A percentile compares a stretch with the other conserved stretches of the same genome.
These are phyloP conservation scores for Epicauta chinensis DNA, from an alignment of 1,140 invertebrate species.

Conservation along the genomic window DNA sequence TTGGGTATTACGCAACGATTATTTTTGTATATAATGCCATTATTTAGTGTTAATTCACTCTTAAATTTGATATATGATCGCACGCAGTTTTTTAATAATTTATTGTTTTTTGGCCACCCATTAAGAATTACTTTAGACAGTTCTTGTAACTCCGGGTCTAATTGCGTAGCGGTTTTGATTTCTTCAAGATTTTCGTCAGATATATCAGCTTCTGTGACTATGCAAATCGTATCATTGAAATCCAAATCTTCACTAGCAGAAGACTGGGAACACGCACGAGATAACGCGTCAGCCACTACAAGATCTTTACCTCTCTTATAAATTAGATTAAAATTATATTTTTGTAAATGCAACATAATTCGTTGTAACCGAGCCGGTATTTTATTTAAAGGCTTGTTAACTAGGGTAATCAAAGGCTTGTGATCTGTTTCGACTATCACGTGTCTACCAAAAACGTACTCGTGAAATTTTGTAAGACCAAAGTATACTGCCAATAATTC, in stretches of 20 bases:
- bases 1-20: slow-evolving; percentile 13
- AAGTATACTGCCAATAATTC: slow-evolving; percentile 36
- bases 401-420: slow-evolving; percentile 36
- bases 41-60: neutral
- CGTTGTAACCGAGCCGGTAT: slow-evolving; percentile 35
- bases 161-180: neutral
- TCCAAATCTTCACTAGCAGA: slow-evolving; percentile 1
- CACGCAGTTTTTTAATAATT: slow-evolving; percentile 1
- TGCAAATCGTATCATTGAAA: slow-evolving; percentile 3
- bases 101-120: slow-evolving; percentile 10
- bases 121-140: neutral
- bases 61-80: slow-evolving; percentile 9
- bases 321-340: slow-evolving; percentile 40
- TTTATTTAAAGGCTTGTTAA: slow-evolving; percentile 37
- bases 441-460: slow-evolving; percentile 29
- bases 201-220: slow-evolving; percentile 1
- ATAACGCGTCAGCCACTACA: slow-evolving; percentile 43
- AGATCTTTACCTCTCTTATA: slow-evolving; percentile 41
- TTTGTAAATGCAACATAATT: slow-evolving; percentile 38
- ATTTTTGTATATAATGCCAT: neutral
- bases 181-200: neutral
- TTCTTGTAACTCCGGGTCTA: slow-evolving; percentile 1
- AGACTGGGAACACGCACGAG: slow-evolving; percentile 22
- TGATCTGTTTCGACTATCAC: slow-evolving; percentile 39
- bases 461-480: slow-evolving; percentile 35